A percentile compares a stretch with the other conserved stretches of the same genome.
phyloP scores from a whole-genome alignment of 2,113 vertebrate genomes.

The Taxidea taxus region DNA sequence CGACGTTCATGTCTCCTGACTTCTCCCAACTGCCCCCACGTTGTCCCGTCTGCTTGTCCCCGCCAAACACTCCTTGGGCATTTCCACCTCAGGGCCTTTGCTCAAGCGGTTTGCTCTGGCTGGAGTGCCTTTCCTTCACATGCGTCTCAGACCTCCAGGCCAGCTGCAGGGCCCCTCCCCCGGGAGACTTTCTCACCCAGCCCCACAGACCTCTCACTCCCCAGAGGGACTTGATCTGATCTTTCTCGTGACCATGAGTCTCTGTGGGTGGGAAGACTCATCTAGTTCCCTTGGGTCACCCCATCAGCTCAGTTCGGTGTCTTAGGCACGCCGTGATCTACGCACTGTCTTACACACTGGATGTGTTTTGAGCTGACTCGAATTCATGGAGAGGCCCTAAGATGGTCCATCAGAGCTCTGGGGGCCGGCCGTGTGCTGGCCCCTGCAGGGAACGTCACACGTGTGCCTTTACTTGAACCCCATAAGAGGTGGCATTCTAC shows the following conservation, averaged over 20 bases:
- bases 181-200: not conserved
- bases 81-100: not conserved
- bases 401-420: rapidly evolving
- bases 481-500: not conserved
- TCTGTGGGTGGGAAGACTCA: not conserved
- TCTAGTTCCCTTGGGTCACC: not conserved
- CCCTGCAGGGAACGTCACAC: rapidly evolving
- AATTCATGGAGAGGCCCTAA: not conserved
- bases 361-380: not conserved
- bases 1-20: rapidly evolving
- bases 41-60: not conserved
- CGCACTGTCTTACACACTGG: rapidly evolving
- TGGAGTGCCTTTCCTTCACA: not conserved
- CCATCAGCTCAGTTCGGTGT: rapidly evolving
- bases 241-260: not conserved
- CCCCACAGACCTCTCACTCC: no score
- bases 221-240: not conserved
- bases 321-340: rapidly evolving
- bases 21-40: no score
- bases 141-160: rapidly evolving
- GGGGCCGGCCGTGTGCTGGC: not conserved
- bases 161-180: not conserved
- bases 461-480: not conserved
- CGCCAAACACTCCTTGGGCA: not conserved
- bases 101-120: not conserved